Evolutionary conservation across 2,797 vertebrate species (phyloP), one percentile per base, ranked within the genome.

Genomic region (Epinephelus awoara): DNA sequence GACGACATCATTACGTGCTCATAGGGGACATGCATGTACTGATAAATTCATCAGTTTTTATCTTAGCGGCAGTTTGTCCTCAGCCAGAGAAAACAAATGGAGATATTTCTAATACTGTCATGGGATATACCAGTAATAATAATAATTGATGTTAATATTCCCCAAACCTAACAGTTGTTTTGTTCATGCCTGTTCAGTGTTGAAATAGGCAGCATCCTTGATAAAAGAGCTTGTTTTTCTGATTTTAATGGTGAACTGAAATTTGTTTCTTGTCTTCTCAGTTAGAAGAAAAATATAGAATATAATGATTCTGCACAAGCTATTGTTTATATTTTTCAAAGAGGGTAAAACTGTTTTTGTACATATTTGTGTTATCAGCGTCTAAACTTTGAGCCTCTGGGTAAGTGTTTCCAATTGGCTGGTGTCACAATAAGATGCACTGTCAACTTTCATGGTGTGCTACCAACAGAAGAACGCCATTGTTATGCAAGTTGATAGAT

Each of bases 1-100:
- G 77, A 57, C 61, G 9, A 14, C 67, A 77, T 82, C 69, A 76
- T 83, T 59, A 55, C 74, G 52, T 80, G 58, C 46, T 84, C 42
- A 68, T 65, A 50, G 29, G 75, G 47, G 47, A 75, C 9, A 8
- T 52, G 14, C 21, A 66, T 80, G 27, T 27, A 69, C 63, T 65
- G 44, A 74, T 80, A 72, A 44, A 80, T 67, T 49, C 17, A 55
- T 46, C 61, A 8, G 29, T 66, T 27, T 74, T 34, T 34, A 34
- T 34, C 34, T 34, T 1, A 34, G 18, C 1, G 1, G 12, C 19
- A 52, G 27, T 49, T 18, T 67, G 13, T 73, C 46, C 25, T 55
- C 54, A 76, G 44, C 29, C 14, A 25, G 9, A 62, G 21, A 68
- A 46, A 59, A 56, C 19, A 49, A 42, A 44, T 75, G 25, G 5